phyloP scores from a whole-genome alignment of 2,113 vertebrate species.

The Ammodramus savannarum region DNA sequence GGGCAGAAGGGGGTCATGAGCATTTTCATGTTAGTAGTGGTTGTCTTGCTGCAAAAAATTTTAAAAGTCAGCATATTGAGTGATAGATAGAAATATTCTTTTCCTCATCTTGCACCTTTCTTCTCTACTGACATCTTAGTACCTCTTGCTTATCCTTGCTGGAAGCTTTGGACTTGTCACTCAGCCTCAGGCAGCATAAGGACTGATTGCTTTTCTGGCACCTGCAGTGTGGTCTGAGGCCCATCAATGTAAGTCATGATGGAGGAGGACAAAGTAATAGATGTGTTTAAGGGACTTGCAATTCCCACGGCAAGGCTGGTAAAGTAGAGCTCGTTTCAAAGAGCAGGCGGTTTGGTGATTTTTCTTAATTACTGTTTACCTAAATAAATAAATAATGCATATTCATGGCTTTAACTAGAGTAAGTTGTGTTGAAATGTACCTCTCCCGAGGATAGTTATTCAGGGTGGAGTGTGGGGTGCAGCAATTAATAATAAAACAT shows the following conservation, averaged over 20 bases:
- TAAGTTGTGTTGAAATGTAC: constrained; percentile 28
- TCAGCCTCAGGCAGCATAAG: fast-evolving
- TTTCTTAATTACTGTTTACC: constrained; percentile 49
- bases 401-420: constrained; percentile 38
- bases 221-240: not conserved
- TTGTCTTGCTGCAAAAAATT: not conserved
- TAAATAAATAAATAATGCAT: constrained; percentile 62
- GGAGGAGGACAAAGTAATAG: not conserved
- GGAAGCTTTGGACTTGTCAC: not conserved
- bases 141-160: not conserved
- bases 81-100: not conserved
- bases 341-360: not conserved
- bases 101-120: not conserved
- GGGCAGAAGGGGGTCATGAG: not conserved
- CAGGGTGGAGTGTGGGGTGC: not conserved
- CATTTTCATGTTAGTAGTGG: not conserved
- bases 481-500: constrained; percentile 57
- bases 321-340: not conserved
- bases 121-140: not conserved
- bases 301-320: not conserved
- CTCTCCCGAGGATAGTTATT: constrained; percentile 34
- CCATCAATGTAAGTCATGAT: not conserved
- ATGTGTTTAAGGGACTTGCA: not conserved
- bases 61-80: not conserved
- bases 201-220: not conserved